Base-by-base conservation (phyloP, 2,113 vertebrate genomes). In the Anoplopoma fimbria region DNA sequence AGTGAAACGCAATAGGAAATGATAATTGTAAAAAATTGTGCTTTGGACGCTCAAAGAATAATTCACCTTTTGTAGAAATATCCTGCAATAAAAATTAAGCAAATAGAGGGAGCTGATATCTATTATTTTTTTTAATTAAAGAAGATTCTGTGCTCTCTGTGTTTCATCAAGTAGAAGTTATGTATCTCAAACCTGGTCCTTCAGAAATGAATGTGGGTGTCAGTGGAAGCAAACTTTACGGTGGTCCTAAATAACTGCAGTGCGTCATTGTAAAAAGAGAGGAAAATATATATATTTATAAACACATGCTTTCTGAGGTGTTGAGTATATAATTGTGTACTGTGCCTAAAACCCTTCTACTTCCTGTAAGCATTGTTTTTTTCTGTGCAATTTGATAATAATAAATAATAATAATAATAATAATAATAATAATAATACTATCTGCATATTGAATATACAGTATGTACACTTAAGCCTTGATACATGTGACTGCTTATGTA, bases 21-120 rank as follows among this genome's bases (percentile, higher is more conserved):
- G 15, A 92, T 82, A 89, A 86, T 72, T 76, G 69, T 90, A 85
- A 77, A 92, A 94, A 91, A 91, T 91, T 94, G 93, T 93, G 93
- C 93, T 95, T 95, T 90, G 72, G 85, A 85, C 79, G 61, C 82
- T 78, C 65, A 90, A 89, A 93, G 74, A 88, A 65, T 87, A 79
- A 63, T 68, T 71, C 9, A 78, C 58, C 77, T 87, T 73, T 79
- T 77, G 72, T 90, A 92, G 75, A 93, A 90, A 93, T 90, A 67
- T 85, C 86, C 65, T 25, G 87, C 73, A 88, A 85, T 89, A 86
- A 33, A 87, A 86, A 82, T 74, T 21, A 88, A 84, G 69, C 77
- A 73, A 84, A 84, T 40, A 81, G 42, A 67, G 87, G 79, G 31
- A 85, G 79, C 77, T 68, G 58, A 87, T 49, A 62, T 21, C 21